Percentiles rank a stretch among this genome's conserved stretches.
These are phyloP conservation scores for Geodia barretti DNA, from an alignment of 37 sponge, comb jelly and placozoan genomes.

Conservation along the genomic window DNA sequence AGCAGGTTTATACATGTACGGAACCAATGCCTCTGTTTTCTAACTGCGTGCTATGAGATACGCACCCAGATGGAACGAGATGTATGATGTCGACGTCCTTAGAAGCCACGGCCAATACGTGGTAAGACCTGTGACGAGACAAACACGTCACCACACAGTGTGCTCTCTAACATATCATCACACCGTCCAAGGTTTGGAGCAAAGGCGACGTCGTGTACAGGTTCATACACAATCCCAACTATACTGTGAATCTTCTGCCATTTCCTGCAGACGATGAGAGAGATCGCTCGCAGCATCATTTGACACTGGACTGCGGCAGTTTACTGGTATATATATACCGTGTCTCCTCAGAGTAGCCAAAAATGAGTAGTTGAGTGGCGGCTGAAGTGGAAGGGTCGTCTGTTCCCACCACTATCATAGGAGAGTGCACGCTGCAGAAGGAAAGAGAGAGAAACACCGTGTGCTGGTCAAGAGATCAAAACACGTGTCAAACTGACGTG, in stretches of 20 bases:
- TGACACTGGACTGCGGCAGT: too few relatives aligned
- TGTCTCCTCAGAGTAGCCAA: slow-evolving; percentile 71
- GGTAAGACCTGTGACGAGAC: slow-evolving; percentile 58
- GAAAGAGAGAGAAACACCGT: too few relatives aligned
- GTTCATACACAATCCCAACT: slow-evolving; percentile 66
- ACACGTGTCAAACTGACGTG: slow-evolving; percentile 47
- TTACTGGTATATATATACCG: slow-evolving; percentile 18
- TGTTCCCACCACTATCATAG: slow-evolving; percentile 89
- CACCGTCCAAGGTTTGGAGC: slow-evolving; percentile 96
- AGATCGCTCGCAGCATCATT: too few relatives aligned
- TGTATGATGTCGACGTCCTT: slow-evolving; percentile 79
- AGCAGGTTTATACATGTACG: too few relatives aligned
- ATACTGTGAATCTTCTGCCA: slow-evolving; percentile 87
- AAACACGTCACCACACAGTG: neutral
- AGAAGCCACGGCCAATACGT: slow-evolving; percentile 90
- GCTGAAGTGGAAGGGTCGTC: slow-evolving; percentile 60
- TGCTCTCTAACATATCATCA: too few relatives aligned
- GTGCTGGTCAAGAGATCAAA: too few relatives aligned
- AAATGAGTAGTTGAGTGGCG: slow-evolving; percentile 57
- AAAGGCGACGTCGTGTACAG: slow-evolving; percentile 93
- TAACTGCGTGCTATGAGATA: too few relatives aligned
- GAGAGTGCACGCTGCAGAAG: slow-evolving; percentile 67
- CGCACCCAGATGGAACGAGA: slow-evolving; percentile 64
- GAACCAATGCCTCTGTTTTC: too few relatives aligned
- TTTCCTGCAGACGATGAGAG: slow-evolving; percentile 34